Evolutionary conservation across 2,797 vertebrate genomes (phyloP), one percentile per base, ranked within the genome.

Genomic region (Lindbergichthys nudifrons): DNA sequence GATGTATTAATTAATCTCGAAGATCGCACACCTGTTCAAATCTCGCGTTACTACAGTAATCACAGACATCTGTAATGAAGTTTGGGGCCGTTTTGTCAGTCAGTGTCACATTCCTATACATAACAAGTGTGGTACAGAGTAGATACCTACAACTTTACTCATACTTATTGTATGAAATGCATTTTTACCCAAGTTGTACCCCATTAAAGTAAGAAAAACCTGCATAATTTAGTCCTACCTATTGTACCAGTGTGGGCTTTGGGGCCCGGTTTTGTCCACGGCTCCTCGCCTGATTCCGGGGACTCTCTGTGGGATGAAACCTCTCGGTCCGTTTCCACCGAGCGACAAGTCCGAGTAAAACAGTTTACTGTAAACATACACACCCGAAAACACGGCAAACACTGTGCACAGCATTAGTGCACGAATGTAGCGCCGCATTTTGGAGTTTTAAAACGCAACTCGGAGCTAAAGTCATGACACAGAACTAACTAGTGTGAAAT

Each of bases 351-450:
- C 87, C 26, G 93, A 89, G 26, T 91, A 75, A 30, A 93, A 91
- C 52, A 96, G 91, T 79, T 95, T 96, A 77, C 89, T 95, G 85
- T 96, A 95, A 46, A 95, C 94, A 19, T 96, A 97, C 1, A 97
- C 81, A 9, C 95, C 90, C 41, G 96, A 96, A 64, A 96, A 95
- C 58, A 97, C 90, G 70, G 95, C 96, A 52, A 96, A 95, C 87
- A 94, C 94, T 87, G 93, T 88, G 88, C 96, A 97, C 83, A 97
- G 69, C 52, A 91, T 47, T 21, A 94, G 94, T 82, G 96, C 84
- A 83, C 96, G 95, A 57, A 93, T 86, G 82, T 95, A 94, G 16
- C 95, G 94, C 93, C 96, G 94, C 96, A 97, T 97, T 77, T 15
- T 92, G 50, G 36, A 72, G 73, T 75, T 83, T 78, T 10, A 18